These are phyloP conservation scores for Alces alces DNA, from an alignment of 2,113 vertebrate genomes.

Conservation along the genomic window DNA sequence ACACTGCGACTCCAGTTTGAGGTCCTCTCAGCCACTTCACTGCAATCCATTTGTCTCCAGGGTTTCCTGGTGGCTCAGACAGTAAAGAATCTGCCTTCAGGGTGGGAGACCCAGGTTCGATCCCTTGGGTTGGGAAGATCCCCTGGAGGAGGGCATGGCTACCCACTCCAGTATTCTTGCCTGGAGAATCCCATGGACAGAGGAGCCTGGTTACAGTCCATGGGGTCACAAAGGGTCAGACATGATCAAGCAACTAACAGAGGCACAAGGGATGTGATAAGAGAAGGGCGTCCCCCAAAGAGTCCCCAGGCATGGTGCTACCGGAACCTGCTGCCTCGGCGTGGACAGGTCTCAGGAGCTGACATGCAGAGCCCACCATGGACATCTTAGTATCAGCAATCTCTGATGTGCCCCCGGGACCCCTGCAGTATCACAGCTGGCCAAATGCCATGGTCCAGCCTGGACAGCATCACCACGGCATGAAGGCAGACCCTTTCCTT, in stretches of 20 bases:
- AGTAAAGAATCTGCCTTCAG: neutral
- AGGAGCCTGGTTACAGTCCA: neutral
- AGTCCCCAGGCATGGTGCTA: neutral
- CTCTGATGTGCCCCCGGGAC: neutral
- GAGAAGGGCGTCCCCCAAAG: neutral
- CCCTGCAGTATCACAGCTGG: neutral
- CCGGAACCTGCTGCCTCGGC: no score
- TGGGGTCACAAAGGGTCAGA: neutral
- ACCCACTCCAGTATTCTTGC: neutral
- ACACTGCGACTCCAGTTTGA: accelerated
- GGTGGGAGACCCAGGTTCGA: neutral
- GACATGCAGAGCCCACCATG: neutral
- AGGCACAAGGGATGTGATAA: accelerated
- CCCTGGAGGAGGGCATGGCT: neutral
- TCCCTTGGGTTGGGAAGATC: neutral
- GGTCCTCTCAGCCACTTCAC: neutral
- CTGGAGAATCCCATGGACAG: neutral
- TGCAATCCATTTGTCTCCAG: neutral
- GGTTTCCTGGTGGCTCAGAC: neutral
- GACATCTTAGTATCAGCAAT: neutral
- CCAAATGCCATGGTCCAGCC: neutral
- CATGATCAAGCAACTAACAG: neutral
- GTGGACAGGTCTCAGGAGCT: neutral
- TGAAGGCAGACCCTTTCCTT: neutral
- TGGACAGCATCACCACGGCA: no score